Conservation (phyloP, 2,888 invertebrate species). For the Kuschelorhynchus macadamiae region DNA sequence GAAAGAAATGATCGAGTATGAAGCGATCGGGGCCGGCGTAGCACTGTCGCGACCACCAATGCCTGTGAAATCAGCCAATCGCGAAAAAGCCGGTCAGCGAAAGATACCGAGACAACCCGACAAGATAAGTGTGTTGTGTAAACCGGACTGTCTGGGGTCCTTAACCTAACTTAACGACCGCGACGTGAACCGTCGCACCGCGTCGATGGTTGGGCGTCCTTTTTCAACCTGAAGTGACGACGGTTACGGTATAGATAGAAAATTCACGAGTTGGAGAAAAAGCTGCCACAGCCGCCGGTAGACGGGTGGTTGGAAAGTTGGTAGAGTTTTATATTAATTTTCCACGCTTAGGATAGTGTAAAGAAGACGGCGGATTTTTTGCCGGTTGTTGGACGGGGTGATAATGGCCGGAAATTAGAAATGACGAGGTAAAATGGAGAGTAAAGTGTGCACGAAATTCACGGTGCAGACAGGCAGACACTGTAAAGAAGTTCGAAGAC, state of each 20-base stretch:
- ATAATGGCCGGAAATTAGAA: slow-evolving; percentile 37
- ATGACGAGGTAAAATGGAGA: slow-evolving; percentile 23
- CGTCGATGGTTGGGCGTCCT: slow-evolving; percentile 46
- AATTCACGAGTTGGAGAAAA: slow-evolving; percentile 17
- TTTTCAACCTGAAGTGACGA: slow-evolving; percentile 47
- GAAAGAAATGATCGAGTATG: slow-evolving; percentile 45
- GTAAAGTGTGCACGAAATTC: slow-evolving; percentile 16
- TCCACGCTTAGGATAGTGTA: slow-evolving; percentile 26
- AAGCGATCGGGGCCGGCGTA: slow-evolving; percentile 50
- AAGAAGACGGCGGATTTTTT: slow-evolving; percentile 24
- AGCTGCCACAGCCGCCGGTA: slow-evolving; percentile 14
- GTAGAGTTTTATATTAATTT: slow-evolving; percentile 30
- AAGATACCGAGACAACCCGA: slow-evolving; percentile 44
- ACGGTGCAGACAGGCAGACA: slow-evolving; percentile 2
- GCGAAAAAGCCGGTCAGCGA: slow-evolving; percentile 40
- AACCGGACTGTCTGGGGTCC: slow-evolving; percentile 69
- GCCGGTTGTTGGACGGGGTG: slow-evolving; percentile 27
- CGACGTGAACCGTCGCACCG: slow-evolving; percentile 56
- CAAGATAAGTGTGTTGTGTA: slow-evolving; percentile 57
- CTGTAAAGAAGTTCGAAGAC: slow-evolving; percentile 7
- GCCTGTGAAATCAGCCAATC: slow-evolving; percentile 36
- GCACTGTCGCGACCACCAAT: slow-evolving; percentile 55
- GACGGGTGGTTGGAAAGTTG: slow-evolving; percentile 19
- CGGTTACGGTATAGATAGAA: slow-evolving; percentile 22
- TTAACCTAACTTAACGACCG: slow-evolving; percentile 70